These are phyloP conservation scores for Chiloscyllium plagiosum DNA, from an alignment of 2,113 vertebrate species.

Conservation along the genomic window DNA sequence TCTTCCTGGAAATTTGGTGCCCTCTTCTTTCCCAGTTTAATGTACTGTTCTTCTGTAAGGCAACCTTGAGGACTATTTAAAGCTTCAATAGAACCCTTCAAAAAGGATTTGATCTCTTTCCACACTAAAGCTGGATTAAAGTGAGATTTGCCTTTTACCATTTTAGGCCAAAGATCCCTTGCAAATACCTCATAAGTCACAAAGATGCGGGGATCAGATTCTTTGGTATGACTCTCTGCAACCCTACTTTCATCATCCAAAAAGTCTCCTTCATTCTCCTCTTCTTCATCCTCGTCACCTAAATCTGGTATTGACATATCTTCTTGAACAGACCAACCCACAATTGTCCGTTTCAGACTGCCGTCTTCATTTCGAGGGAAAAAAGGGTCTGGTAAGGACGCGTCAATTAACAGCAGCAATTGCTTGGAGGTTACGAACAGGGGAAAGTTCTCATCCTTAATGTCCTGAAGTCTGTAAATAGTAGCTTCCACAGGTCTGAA, in stretches of 20 bases:
- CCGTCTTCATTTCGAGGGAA: constrained; percentile 69
- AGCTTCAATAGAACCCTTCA: constrained; percentile 72
- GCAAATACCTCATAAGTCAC: constrained; percentile 62
- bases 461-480: constrained; percentile 61
- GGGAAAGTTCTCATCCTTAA: constrained; percentile 65
- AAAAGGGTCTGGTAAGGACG: constrained; percentile 63
- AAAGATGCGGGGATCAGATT: constrained; percentile 56
- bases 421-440: constrained; percentile 67
- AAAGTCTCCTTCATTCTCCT: constrained; percentile 47
- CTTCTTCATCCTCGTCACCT: constrained; percentile 59
- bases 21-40: constrained; percentile 64
- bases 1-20: constrained; percentile 65
- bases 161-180: constrained; percentile 67
- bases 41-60: constrained; percentile 63
- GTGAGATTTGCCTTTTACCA: constrained; percentile 63
- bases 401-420: constrained; percentile 63
- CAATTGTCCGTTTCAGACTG: constrained; percentile 59
- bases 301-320: constrained; percentile 52
- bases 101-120: constrained; percentile 74
- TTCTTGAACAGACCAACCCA: constrained; percentile 63
- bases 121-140: constrained; percentile 66
- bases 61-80: constrained; percentile 54
- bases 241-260: constrained; percentile 49
- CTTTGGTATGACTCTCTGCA: constrained; percentile 43
- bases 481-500: constrained; percentile 58